Base-by-base conservation (phyloP, 1,140 invertebrate species). In the Drosophila ambigua region DNA sequence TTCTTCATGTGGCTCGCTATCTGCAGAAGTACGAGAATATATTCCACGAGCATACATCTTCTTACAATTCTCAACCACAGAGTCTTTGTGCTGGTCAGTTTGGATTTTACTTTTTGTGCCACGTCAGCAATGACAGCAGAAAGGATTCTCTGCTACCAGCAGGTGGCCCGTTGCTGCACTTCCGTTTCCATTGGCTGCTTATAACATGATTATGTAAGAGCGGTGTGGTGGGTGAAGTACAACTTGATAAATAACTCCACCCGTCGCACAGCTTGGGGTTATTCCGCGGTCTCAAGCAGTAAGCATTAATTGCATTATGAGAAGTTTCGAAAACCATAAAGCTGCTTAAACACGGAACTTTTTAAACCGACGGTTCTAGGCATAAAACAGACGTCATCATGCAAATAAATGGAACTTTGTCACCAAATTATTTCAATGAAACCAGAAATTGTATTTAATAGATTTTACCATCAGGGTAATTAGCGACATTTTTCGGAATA, bases 161-260 rank as follows among this genome's bases (percentile, higher is more conserved):
- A 72, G 68, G 65, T 52, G 68, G 53, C 28, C 39, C 45, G 44
- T 69, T 54, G 4, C 4, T 54, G 23, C 16, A 20, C 24, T 68
- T 65, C 50, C 63, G 16, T 31, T 60, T 68, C 28, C 41, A 9
- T 24, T 35, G 15, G 11, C 46, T n/a, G 23, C 43, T 51, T 44
- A 60, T 41, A 71, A 72, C 28, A 15, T 5, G 28, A 71, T 72
- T 60, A 71, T 71, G 54, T 60, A 16, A 35, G n/a, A 13, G 31
- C 3, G 24, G 0, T 26, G 8, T 16, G 2, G 45, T n/a, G 28
- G n/a, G 31, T 35, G 28, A 1, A 28, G 11, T 5, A 48, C 28
- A 31, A 50, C 48, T 39, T n/a, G 41, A 72, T 52, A 48, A 39
- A 51, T 60, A 71, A 71, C 8, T 1, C 8, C 8, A 31, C 28